A percentile compares a stretch with the other conserved stretches of the same genome.
phyloP scores from a whole-genome alignment of 2,113 vertebrate genomes.

The Tragulus kanchil region DNA sequence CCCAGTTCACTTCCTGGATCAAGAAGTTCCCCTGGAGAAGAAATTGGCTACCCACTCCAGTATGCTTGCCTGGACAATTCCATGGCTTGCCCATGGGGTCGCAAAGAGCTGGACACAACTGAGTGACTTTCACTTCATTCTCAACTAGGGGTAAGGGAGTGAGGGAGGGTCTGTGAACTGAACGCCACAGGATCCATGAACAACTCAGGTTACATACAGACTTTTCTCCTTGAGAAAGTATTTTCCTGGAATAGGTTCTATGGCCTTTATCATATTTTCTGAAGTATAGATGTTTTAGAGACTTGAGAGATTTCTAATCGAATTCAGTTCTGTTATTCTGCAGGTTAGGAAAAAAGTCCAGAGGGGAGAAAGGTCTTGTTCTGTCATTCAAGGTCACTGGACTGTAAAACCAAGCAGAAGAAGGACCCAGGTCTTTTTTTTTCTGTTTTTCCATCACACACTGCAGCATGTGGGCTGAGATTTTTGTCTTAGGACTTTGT shows the following conservation, averaged over 20 bases:
- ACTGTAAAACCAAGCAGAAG: not conserved
- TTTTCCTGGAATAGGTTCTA: not conserved
- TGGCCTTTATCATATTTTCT: not conserved
- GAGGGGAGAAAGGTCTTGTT: not conserved
- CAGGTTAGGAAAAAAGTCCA: not conserved
- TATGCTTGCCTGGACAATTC: no score
- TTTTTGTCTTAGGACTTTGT: not conserved
- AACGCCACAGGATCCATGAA: not conserved
- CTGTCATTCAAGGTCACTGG: not conserved
- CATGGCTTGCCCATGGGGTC: no score
- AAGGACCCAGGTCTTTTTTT: not conserved
- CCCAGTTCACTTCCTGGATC: no score
- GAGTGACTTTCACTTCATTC: not conserved
- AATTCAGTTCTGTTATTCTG: not conserved
- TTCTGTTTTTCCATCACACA: not conserved
- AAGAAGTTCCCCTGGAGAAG: no score
- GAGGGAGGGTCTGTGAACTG: not conserved
- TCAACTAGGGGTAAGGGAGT: not conserved
- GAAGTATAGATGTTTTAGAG: not conserved
- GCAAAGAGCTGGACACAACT: no score
- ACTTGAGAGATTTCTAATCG: not conserved
- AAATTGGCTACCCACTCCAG: no score
- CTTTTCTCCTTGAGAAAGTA: not conserved
- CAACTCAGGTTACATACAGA: not conserved
- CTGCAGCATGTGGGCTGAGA: not conserved